Base-by-base conservation (phyloP, 2,113 vertebrate species). In the Gnathonemus longibarbis region DNA sequence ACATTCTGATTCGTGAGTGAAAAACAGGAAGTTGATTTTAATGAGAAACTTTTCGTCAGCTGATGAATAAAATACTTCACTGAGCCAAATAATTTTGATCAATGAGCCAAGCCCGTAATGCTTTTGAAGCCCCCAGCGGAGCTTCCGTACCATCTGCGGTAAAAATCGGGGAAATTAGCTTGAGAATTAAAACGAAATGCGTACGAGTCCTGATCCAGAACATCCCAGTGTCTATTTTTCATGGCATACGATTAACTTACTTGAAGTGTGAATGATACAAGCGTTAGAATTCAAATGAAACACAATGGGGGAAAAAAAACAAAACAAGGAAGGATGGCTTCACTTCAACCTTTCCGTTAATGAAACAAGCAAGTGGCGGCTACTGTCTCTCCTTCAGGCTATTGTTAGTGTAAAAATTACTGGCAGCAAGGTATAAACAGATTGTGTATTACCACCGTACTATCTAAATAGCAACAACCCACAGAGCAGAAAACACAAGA, bases 361-460 rank as follows among this genome's bases (percentile, higher is more conserved):
- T 96, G 96, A 97, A 96, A 95, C 94, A 94, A 96, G 95, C 94
- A 95, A 89, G 93, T 95, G 96, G 95, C 95, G 95, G 97, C 96
- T 96, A 96, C 97, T 96, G 97, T 95, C 95, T 97, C 96, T 97
- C 97, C 97, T 98, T 96, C 96, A 96, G 98, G 98, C 97, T 93
- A 97, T 96, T 96, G 97, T 97, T 97, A 97, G 97, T 97, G 95
- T 96, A 96, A 97, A 97, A 97, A 96, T 97, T 97, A 96, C 97
- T 98, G 97, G 97, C 96, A 97, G 93, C 96, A 97, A 97, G 97
- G 96, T 96, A 95, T 96, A 96, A 97, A 97, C 98, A 99, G 98
- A 98, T 98, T 99, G 97, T 95, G 96, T 95, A 97, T 97, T 96
- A 97, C 96, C 94, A 95, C 94, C 92, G 94, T 95, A 97, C 96